These are phyloP conservation scores for Babylonia areolata DNA, from an alignment of 1,140 invertebrate species.

Conservation along the genomic window DNA sequence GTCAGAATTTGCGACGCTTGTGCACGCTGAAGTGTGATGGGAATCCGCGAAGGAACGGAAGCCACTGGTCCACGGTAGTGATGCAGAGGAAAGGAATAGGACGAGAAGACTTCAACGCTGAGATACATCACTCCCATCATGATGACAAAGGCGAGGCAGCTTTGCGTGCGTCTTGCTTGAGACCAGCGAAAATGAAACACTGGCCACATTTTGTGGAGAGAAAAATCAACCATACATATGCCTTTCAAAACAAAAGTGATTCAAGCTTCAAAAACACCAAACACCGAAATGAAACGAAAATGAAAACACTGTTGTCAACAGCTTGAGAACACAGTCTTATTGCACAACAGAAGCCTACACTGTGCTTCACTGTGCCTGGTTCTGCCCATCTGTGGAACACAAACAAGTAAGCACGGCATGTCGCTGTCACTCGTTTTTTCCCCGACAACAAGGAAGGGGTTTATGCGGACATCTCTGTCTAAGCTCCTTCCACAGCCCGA, in stretches of 20 bases:
- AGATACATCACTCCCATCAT: neutral
- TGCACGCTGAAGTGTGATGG: neutral
- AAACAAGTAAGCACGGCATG: too few species aligned
- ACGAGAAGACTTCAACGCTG: neutral
- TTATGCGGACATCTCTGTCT: too few species aligned
- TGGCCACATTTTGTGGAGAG: neutral
- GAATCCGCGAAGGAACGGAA: neutral
- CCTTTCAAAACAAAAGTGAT: too few species aligned
- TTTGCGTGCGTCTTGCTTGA: neutral
- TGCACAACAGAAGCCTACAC: too few species aligned
- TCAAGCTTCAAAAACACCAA: neutral
- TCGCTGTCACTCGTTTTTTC: too few species aligned
- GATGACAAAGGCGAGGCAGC: neutral
- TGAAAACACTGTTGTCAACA: neutral
- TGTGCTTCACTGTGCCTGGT: too few species aligned
- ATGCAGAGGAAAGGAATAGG: neutral
- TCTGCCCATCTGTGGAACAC: too few species aligned
- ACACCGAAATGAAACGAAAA: neutral
- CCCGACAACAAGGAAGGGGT: too few species aligned
- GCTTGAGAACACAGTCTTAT: too few species aligned
- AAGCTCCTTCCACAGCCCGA: neutral
- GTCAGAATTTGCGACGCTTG: neutral
- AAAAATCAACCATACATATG: neutral
- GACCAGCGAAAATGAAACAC: neutral
- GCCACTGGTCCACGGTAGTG: neutral